Percentiles rank a stretch among this genome's conserved stretches.
These are phyloP conservation scores for Porphyrio hochstetteri DNA, from an alignment of 2,113 vertebrate species.

Conservation along the genomic window DNA sequence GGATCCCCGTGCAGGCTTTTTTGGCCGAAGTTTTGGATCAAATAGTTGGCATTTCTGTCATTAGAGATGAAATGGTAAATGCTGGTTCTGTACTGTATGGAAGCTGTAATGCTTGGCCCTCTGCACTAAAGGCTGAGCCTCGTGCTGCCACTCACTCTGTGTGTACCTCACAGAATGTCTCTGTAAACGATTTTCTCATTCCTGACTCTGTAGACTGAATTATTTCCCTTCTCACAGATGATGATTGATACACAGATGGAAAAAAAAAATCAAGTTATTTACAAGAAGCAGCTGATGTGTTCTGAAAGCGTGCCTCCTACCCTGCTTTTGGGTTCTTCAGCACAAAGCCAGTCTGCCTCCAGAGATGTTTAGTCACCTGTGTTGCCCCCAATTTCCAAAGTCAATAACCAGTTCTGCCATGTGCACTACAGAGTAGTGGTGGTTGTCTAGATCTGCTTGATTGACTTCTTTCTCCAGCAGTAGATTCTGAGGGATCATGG, in stretches of 20 bases:
- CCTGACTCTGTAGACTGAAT: not conserved
- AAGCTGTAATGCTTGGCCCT: not conserved
- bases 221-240: not conserved
- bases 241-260: not conserved
- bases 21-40: slow-evolving; percentile 79
- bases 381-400: not conserved
- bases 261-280: not conserved
- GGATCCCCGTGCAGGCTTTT: slow-evolving; percentile 81
- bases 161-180: not conserved
- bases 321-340: not conserved
- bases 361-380: not conserved
- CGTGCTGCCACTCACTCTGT: not conserved
- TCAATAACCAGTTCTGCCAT: not conserved
- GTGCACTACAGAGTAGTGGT: not conserved
- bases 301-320: not conserved
- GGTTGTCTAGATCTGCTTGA: not conserved
- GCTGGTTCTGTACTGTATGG: not conserved
- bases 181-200: not conserved
- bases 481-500: not conserved
- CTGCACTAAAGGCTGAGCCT: not conserved
- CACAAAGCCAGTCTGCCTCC: not conserved
- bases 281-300: not conserved
- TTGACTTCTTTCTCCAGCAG: not conserved
- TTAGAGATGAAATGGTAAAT: slow-evolving; percentile 88
- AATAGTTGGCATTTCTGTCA: slow-evolving; percentile 83